phyloP scores from a whole-genome alignment of 2,888 invertebrate species.

The Psylliodes chrysocephalus region DNA sequence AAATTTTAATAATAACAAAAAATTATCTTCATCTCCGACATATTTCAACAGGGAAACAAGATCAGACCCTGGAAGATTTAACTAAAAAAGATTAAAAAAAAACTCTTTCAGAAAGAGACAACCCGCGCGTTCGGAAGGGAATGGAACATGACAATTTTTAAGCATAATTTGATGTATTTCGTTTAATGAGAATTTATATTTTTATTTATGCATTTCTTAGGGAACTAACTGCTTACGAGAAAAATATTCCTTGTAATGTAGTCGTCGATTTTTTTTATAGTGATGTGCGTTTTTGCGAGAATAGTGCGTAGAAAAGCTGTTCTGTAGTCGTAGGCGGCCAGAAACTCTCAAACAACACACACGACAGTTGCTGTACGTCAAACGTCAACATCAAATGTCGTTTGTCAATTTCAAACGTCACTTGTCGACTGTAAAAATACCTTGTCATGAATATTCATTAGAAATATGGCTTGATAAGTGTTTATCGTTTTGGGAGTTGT shows the following conservation, averaged over 20 bases:
- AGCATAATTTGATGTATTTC: conserved; percentile 39
- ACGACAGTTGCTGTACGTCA: too few relatives aligned
- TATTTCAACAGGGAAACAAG: conserved; percentile 26
- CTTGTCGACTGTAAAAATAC: not conserved
- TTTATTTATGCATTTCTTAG: conserved; percentile 38
- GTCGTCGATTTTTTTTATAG: conserved; percentile 36
- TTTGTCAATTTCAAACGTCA: too few relatives aligned
- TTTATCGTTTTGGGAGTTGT: not conserved
- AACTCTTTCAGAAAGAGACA: conserved; percentile 28
- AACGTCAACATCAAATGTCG: too few relatives aligned
- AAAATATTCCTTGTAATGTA: conserved; percentile 30
- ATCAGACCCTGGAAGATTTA: conserved; percentile 30
- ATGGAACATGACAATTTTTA: conserved; percentile 43
- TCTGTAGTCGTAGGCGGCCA: conserved; percentile 29
- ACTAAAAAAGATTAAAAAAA: not conserved
- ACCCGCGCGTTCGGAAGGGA: conserved; percentile 28
- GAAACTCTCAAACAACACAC: not conserved
- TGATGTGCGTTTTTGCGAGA: conserved; percentile 26
- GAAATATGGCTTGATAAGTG: not conserved
- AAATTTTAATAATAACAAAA: not conserved
- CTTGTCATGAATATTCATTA: not conserved
- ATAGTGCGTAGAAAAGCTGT: conserved; percentile 33
- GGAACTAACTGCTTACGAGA: conserved; percentile 23
- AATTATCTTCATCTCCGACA: conserved; percentile 14
- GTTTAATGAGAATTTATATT: conserved; percentile 37